phyloP scores from a whole-genome alignment of 23 tunicate species.

The Phallusia fumigata region DNA sequence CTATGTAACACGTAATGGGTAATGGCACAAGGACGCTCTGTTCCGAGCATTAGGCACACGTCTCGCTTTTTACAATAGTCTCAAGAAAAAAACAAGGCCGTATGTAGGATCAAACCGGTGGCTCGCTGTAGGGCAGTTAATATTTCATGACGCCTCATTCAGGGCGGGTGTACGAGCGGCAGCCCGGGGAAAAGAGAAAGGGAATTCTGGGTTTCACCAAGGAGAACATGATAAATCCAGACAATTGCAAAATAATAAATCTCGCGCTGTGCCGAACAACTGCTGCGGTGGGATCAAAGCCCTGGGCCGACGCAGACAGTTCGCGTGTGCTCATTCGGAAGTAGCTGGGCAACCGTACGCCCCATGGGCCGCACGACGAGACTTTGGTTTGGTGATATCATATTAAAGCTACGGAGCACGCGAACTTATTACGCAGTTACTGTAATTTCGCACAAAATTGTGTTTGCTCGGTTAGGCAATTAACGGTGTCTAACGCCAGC shows the following conservation, averaged over 20 bases:
- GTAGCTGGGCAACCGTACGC: constrained; percentile 4
- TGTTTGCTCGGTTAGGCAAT: not conserved
- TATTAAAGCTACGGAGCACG: not conserved
- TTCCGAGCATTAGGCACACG: too few species aligned
- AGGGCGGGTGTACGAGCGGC: not conserved
- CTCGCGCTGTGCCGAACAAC: constrained; percentile 13
- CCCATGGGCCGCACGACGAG: constrained; percentile 1
- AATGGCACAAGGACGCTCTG: too few species aligned
- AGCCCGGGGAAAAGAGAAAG: not conserved
- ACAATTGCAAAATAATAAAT: constrained; percentile 5
- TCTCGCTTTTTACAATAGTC: too few species aligned
- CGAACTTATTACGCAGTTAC: not conserved
- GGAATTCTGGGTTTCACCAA: not conserved
- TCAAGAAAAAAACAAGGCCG: too few species aligned
- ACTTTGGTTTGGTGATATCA: not conserved
- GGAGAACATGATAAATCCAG: not conserved
- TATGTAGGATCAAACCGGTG: too few species aligned
- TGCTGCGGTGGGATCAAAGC: not conserved
- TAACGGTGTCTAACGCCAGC: not conserved
- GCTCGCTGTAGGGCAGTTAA: not conserved
- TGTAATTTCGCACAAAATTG: too few species aligned
- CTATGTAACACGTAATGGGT: too few species aligned
- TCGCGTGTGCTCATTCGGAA: not conserved
- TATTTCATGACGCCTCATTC: constrained; percentile 1
- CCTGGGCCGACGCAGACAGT: not conserved